Percentiles rank a stretch among this genome's conserved stretches.
These are phyloP conservation scores for Patagioenas fasciata DNA, from an alignment of 2,113 vertebrate species.

Conservation along the genomic window DNA sequence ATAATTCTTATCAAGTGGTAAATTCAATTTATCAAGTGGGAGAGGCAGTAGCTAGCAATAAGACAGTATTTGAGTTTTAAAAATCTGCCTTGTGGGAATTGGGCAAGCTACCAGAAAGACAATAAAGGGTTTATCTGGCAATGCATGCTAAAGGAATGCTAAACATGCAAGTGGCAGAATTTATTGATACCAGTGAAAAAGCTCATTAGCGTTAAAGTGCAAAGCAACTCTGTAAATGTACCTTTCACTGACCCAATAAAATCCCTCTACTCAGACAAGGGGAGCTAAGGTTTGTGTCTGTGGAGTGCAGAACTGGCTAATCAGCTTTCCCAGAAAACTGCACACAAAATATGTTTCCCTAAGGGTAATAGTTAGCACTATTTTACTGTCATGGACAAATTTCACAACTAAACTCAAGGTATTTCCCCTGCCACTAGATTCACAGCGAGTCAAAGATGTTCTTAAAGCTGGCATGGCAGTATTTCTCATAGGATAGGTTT, in stretches of 20 bases:
- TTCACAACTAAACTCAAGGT: not conserved
- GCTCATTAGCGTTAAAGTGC: not conserved
- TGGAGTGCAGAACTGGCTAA: not conserved
- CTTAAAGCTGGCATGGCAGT: not conserved
- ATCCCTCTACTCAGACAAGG: not conserved
- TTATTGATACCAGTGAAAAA: slow-evolving; percentile 23
- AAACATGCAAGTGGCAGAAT: slow-evolving; percentile 1
- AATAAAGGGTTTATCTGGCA: slow-evolving; percentile 47
- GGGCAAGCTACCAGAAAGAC: slow-evolving; percentile 50
- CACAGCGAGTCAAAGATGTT: not conserved
- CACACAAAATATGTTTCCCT: not conserved
- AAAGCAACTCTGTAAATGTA: not conserved
- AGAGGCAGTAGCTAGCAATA: not conserved
- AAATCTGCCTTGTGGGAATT: slow-evolving; percentile 25
- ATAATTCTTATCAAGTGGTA: slow-evolving; percentile 3
- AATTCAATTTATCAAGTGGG: slow-evolving; percentile 20
- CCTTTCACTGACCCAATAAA: slow-evolving; percentile 1
- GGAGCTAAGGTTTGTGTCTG: not conserved
- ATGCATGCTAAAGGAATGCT: not conserved
- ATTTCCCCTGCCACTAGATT: not conserved
- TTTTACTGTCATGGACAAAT: not conserved
- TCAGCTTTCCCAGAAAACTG: not conserved
- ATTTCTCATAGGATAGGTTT: not conserved
- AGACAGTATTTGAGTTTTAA: slow-evolving; percentile 15
- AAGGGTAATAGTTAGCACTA: not conserved